Base-by-base conservation (phyloP, 2,113 vertebrate species). In the Microtus ochrogaster region DNA sequence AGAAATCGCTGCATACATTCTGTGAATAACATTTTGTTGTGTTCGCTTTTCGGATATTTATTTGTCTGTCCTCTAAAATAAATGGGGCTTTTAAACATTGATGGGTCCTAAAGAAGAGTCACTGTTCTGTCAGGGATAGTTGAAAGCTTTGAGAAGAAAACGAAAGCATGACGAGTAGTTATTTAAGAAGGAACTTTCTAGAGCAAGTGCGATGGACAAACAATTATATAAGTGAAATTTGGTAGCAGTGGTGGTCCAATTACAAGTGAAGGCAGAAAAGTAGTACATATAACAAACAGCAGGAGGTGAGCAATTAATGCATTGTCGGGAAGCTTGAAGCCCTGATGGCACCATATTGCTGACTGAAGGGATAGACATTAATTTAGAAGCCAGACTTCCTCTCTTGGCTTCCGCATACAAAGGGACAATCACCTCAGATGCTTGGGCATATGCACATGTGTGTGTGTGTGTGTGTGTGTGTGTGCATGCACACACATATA, bases 141-240 rank as follows among this genome's bases (percentile, higher is more conserved):
- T 61, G 72, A 28, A 70, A 63, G 72, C 28, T 95, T 81, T 85
- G 49, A 49, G 24, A 30, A 39, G n/a, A 90, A 95, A 94, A 78
- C 66, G 58, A 61, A 17, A 90, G 9, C 41, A 88, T 26, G 17
- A 14, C 19, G 19, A 77, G 7, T n/a, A 41, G 68, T 87, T 28
- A 52, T 76, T 91, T 2, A 97, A 44, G 39, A 83, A 79, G 36
- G 63, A 10, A 39, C 3, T 65, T 85, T 44, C 52, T 94, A 33
- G 70, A 94, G 36, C 76, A 94, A 74, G 63, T 70, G 36, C 10
- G n/a, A 74, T 73, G 91, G 90, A 72, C 66, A 89, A 49, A 74
- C 36, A 28, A 41, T 82, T 55, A 1, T 70, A 89, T 30, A 84
- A 72, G 41, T 91, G 58, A 70, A 49, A 77, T 87, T n/a, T 73